Evolutionary conservation across 2,888 invertebrate genomes (phyloP).

Genomic region (Protodeltote pygarga): DNA sequence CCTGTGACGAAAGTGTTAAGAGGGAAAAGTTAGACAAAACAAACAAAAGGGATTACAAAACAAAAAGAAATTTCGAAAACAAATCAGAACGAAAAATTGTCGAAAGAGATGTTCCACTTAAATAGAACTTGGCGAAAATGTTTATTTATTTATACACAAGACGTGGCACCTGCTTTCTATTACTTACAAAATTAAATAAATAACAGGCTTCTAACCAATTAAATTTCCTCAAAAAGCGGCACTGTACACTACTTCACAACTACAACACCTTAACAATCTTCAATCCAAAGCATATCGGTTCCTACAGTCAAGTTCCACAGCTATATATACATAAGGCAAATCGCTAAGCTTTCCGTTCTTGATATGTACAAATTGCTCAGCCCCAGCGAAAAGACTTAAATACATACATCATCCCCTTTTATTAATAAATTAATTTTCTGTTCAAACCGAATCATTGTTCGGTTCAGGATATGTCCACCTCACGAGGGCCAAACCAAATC

Average conservation of each 20-base stretch:
- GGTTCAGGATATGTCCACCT: conserved; percentile 45
- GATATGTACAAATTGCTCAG: conserved; percentile 72
- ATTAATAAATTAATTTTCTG: conserved; percentile 31
- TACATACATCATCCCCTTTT: conserved; percentile 45
- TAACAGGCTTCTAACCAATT: conserved; percentile 23
- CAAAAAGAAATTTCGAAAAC: conserved; percentile 33
- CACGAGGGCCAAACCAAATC: conserved; percentile 67
- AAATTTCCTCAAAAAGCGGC: conserved; percentile 44
- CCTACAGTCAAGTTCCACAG: conserved; percentile 47
- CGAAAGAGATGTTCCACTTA: conserved; percentile 84
- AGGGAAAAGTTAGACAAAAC: conserved; percentile 42
- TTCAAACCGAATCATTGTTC: conserved; percentile 40
- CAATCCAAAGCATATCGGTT: conserved; percentile 45
- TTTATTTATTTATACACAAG: conserved; percentile 21
- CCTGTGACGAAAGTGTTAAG: conserved; percentile 32
- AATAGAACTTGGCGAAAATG: conserved; percentile 46
- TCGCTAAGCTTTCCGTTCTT: conserved; percentile 61
- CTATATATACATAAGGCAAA: conserved; percentile 63
- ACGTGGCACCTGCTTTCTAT: conserved; percentile 31
- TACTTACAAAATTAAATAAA: conserved; percentile 24
- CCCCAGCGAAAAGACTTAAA: conserved; percentile 64
- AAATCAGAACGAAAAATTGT: conserved; percentile 55
- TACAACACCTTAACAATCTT: conserved; percentile 45
- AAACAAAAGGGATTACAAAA: conserved; percentile 36
- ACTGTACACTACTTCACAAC: conserved; percentile 52